Conservation (phyloP, 2,113 vertebrate species). For the Acrocephalus kingi region DNA sequence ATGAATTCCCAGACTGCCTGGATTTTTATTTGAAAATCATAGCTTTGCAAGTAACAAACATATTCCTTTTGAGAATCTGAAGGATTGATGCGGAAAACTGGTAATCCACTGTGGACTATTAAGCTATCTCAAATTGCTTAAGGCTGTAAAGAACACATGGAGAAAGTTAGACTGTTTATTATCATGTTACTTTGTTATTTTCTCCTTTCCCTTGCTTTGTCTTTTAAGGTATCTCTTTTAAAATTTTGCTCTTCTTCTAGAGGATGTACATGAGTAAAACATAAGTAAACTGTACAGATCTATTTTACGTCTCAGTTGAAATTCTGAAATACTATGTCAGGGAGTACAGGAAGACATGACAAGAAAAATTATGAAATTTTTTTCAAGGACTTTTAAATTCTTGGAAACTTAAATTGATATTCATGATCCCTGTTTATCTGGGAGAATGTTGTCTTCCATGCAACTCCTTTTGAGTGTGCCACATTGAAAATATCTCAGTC, state of each 20-base stretch:
- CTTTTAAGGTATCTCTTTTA: neutral
- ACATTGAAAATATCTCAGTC: neutral
- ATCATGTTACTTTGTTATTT: neutral
- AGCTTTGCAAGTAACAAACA: neutral
- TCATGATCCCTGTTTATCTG: neutral
- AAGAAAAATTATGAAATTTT: neutral
- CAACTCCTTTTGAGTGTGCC: neutral
- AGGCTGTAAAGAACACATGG: neutral
- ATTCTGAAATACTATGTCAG: neutral
- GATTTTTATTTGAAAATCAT: neutral
- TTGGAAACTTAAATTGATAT: neutral
- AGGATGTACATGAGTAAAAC: neutral
- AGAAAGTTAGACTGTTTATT: neutral
- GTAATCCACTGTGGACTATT: neutral
- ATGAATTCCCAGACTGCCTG: neutral
- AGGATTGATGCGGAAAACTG: neutral
- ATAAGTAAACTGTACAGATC: neutral
- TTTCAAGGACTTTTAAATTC: neutral
- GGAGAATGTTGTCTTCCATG: neutral
- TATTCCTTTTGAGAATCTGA: neutral
- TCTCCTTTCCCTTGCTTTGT: neutral
- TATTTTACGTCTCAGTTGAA: neutral
- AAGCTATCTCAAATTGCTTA: neutral
- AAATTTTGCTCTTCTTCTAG: neutral
- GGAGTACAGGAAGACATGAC: neutral